Conservation (phyloP, 1,140 invertebrate genomes). For the Drosophila arawakana region DNA sequence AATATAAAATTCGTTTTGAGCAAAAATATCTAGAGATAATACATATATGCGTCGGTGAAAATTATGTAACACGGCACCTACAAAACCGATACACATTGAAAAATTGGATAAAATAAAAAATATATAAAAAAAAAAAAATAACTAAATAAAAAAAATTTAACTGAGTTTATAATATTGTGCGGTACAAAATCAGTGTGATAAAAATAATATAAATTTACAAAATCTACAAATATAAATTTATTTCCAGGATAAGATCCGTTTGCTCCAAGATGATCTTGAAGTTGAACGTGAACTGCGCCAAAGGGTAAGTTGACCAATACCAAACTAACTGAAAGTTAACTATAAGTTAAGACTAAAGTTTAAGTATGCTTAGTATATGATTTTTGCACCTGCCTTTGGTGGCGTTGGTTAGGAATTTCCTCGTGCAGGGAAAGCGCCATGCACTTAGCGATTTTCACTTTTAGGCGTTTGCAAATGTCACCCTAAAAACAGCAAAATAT, state of each 20-base stretch:
- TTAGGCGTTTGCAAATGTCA: conserved; percentile 71
- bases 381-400: conserved; percentile 32
- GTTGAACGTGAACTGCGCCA: conserved; percentile 97
- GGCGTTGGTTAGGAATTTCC: conserved; percentile 35
- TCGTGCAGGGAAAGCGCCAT: conserved; percentile 45
- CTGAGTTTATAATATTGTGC: background rate
- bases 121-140: conserved; percentile 26
- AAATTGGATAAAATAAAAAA: conserved; percentile 44
- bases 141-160: conserved; percentile 42
- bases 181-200: background rate
- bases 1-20: conserved; percentile 75
- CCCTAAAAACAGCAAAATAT: conserved; percentile 82
- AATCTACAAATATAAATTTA: conserved; percentile 57
- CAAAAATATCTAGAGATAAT: conserved; percentile 66
- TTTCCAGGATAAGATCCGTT: conserved; percentile 98
- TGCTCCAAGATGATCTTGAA: conserved; percentile 98
- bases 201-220: conserved; percentile 52
- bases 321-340: background rate
- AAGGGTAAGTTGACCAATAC: conserved; percentile 90
- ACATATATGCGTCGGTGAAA: conserved; percentile 45
- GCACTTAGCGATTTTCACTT: conserved; percentile 56
- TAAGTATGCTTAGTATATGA: background rate
- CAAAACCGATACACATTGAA: conserved; percentile 25
- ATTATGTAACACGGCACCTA: conserved; percentile 52
- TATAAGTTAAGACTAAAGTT: too few species aligned